Base-by-base conservation (phyloP, 2,888 invertebrate genomes). In the Linhomoeus sp. region DNA sequence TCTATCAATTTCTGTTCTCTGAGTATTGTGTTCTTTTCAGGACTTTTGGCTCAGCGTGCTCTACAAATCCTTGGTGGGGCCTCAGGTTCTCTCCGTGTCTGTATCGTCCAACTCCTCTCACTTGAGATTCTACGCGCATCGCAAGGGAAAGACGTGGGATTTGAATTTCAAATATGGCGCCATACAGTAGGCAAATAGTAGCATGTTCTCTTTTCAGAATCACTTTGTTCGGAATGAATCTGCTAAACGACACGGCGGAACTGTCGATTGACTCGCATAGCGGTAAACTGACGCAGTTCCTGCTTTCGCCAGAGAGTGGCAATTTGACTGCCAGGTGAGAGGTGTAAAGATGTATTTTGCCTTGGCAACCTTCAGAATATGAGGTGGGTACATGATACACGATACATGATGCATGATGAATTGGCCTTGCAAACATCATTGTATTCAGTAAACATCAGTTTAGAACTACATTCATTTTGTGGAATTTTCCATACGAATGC, bases 21-120 rank as follows among this genome's bases (percentile, higher is more conserved):
- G 9, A 22, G 3, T 40, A n/a, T n/a, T n/a, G n/a, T n/a, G n/a
- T n/a, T 44, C 22, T n/a, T 15, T 20, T 25, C 38, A 45, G 45
- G 45, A 45, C 26, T 41, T 38, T 19, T 45, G 45, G 45, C 41
- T 45, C 3, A 41, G 35, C 17, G 29, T 45, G 20, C 22, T 45
- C 17, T 45, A n/a, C 45, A 45, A 45, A 19, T 29, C 22, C 23
- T 17, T 45, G 3, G 45, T 45, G 15, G 41, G 41, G 5, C 2
- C 19, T 7, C 3, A 35, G 7, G 45, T 45, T 29, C 45, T 41
- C 15, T 5, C 23, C 17, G 36, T 38, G 9, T 25, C 37, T 5
- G 26, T 45, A 15, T 14, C 14, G 14, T 9, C 9, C 9, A 7
- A 33, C 3, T n/a, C 19, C n/a, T 5, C 7, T 3, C 3, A 22